Evolutionary conservation across 1,140 invertebrate genomes (phyloP).

Genomic region (Phthorimaea operculella): DNA sequence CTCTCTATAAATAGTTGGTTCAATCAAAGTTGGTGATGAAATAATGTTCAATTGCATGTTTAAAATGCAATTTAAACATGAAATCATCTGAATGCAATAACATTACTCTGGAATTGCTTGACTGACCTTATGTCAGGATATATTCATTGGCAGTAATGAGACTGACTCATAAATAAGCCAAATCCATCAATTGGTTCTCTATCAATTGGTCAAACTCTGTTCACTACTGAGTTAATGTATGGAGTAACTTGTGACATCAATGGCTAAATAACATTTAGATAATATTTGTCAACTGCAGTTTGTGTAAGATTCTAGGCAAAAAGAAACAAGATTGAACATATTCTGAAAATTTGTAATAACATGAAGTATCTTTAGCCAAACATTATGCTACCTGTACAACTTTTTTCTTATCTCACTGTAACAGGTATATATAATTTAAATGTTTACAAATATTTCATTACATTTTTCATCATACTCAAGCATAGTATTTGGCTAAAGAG

Average conservation of each 20-base stretch:
- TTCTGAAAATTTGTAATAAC: too few species aligned
- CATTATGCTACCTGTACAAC: background rate
- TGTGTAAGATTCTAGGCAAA: constrained; percentile 21
- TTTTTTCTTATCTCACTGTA: background rate
- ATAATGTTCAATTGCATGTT: too few species aligned
- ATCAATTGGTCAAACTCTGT: constrained; percentile 14
- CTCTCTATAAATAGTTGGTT: too few species aligned
- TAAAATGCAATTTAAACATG: too few species aligned
- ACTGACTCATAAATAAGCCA: constrained; percentile 10
- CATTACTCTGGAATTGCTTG: background rate
- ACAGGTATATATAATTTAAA: too few species aligned
- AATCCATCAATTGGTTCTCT: constrained; percentile 10
- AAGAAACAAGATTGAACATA: too few species aligned
- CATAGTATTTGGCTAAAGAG: constrained; percentile 6
- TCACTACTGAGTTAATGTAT: constrained; percentile 9
- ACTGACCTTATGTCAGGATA: constrained; percentile 7
- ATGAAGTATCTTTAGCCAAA: background rate
- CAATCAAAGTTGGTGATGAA: too few species aligned
- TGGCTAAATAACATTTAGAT: background rate
- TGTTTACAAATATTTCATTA: too few species aligned
- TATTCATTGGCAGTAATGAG: constrained; percentile 16
- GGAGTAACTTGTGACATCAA: too few species aligned
- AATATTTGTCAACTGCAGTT: constrained; percentile 58
- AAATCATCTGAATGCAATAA: too few species aligned
- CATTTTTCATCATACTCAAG: background rate